Evolutionary conservation across 2,797 vertebrate species (phyloP), one percentile per base, ranked within the genome.

Genomic region (Harpagifer antarcticus): DNA sequence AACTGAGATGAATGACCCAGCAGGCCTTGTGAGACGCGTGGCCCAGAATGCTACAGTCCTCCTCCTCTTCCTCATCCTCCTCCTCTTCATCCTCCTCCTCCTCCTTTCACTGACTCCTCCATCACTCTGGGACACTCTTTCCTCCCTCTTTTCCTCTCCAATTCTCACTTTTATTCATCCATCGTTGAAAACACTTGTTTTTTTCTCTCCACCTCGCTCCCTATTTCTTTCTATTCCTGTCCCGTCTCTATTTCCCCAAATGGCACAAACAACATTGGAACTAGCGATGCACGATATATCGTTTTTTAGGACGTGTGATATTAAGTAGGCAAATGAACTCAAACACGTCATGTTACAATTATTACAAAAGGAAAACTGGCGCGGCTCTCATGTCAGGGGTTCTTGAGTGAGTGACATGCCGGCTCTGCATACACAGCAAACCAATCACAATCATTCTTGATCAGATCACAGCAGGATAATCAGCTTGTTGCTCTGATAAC

Each of bases 1-100:
- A 93, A 93, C 87, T 76, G 91, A 92, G 92, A 94, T 64, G 87
- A 93, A 94, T 93, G 83, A 82, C 87, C 68, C 62, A 49, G 77
- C 71, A 73, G 70, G 72, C 70, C 84, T 62, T 53, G 12, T 31
- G 86, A 81, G 89, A 88, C 71, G 60, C 40, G 65, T 64, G 79
- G 79, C 87, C 88, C 87, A 91, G 85, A 93, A 92, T 87, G 80
- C 68, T 69, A 59, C 69, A 15, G 16, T 8, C 27, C 60, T 7
- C 44, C 20, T 72, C 49, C 60, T 65, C 20, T 12, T 70, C 72
- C 67, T 62, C 23, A 23, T 64, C 54, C 14, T 23, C 48, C 43
- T 67, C n/a, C 60, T 71, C 68, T 74, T 52, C 20, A 50, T 80
- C 55, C 63, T 64, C 62, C 50, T 68, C 45, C 62, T 72, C 49